Conservation (phyloP, 2,113 vertebrate species). For the Phylloscopus trochiloides region DNA sequence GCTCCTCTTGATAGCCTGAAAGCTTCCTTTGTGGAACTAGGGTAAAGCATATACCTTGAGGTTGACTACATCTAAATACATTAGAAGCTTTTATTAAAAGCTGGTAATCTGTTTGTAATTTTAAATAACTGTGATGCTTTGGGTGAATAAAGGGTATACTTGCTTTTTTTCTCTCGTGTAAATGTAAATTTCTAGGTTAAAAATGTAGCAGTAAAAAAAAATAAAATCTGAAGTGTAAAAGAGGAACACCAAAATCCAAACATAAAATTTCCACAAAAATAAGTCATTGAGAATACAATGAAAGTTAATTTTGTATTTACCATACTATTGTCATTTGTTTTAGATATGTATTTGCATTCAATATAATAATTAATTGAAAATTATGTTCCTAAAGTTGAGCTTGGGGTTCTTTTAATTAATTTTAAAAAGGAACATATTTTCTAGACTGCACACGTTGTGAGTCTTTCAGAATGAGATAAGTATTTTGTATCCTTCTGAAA, state of each 20-base stretch:
- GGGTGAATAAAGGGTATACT: neutral
- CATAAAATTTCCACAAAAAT: neutral
- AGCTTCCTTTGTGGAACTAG: constrained; percentile 97
- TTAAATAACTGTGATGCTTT: neutral
- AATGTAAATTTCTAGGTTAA: neutral
- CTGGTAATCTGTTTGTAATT: neutral
- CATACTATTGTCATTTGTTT: neutral
- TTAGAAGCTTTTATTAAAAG: neutral
- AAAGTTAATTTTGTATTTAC: neutral
- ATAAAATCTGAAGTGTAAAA: neutral
- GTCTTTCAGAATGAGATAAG: neutral
- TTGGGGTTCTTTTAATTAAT: neutral
- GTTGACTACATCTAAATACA: neutral
- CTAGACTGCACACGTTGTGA: neutral
- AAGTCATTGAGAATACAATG: neutral
- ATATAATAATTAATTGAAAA: neutral
- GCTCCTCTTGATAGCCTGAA: constrained; percentile 96
- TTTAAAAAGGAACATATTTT: neutral
- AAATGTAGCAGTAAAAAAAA: neutral
- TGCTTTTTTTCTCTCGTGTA: neutral
- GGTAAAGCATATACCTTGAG: constrained; percentile 72
- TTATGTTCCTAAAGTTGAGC: neutral
- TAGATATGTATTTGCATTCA: neutral
- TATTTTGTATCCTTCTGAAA: neutral
- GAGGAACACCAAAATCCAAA: neutral